phyloP scores from a whole-genome alignment of 2,888 invertebrate species.

The Erpobdella octoculata region DNA sequence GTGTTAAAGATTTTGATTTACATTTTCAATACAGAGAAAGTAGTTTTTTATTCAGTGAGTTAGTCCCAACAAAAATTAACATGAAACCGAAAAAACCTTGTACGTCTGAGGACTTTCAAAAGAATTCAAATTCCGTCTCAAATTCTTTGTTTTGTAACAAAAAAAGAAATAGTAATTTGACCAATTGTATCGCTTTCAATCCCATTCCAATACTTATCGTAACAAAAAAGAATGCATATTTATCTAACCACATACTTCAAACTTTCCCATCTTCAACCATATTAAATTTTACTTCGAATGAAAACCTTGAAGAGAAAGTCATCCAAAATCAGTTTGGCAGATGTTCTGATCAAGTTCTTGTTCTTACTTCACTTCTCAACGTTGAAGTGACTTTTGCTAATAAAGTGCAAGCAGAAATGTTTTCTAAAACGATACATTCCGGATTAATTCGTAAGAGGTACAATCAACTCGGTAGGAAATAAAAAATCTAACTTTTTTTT shows the following conservation, averaged over 20 bases:
- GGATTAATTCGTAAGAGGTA: no score
- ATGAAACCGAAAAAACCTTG: background rate
- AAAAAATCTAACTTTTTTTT: no score
- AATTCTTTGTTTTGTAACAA: background rate
- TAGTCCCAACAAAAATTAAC: background rate
- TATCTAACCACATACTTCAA: background rate
- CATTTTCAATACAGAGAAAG: background rate
- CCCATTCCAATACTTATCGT: background rate
- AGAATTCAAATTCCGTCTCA: background rate
- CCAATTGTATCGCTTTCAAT: background rate
- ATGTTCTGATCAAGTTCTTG: background rate
- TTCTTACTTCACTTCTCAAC: background rate
- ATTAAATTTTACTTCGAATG: background rate
- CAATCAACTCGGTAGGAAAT: no score
- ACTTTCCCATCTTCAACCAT: background rate
- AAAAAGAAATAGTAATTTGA: background rate
- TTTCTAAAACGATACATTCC: no score
- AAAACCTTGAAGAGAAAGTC: background rate
- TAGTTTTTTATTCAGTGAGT: background rate
- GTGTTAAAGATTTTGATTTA: background rate
- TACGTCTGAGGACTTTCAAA: background rate
- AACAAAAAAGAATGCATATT: background rate
- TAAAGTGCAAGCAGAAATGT: background rate
- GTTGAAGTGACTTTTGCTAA: background rate
- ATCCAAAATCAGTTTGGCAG: background rate